A percentile compares a stretch with the other conserved stretches of the same genome.
These are phyloP conservation scores for Aethina tumida DNA, from an alignment of 1,140 invertebrate species.

Conservation along the genomic window DNA sequence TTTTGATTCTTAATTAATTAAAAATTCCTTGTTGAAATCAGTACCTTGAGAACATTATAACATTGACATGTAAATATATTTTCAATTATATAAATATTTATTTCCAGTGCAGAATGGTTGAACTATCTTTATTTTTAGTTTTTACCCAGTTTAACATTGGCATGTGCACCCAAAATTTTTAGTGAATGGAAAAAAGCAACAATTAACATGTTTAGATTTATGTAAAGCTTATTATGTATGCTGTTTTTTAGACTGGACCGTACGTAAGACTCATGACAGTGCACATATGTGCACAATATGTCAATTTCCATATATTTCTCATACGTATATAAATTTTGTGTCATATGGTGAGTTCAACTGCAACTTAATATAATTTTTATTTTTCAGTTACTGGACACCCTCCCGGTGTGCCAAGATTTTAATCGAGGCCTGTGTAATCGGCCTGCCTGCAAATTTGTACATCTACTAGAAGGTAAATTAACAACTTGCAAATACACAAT, in stretches of 20 bases:
- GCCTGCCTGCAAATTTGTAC: constrained; percentile 92
- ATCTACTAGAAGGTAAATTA: constrained; percentile 90
- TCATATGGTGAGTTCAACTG: constrained; percentile 5
- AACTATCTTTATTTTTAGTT: constrained; percentile 21
- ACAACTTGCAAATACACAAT: no score
- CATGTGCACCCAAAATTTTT: constrained; percentile 27
- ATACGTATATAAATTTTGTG: constrained; percentile 4
- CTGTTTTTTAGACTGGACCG: constrained; percentile 12
- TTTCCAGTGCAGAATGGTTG: constrained; percentile 28
- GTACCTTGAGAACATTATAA: not conserved
- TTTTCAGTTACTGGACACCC: constrained; percentile 98
- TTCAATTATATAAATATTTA: constrained; percentile 2
- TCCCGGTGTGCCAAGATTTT: constrained; percentile 99
- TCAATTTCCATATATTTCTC: not conserved
- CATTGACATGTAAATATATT: constrained; percentile 2
- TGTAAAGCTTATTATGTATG: constrained; percentile 28
- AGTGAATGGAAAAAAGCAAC: constrained; percentile 11
- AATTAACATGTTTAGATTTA: not conserved
- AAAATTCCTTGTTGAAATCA: constrained; percentile 1
- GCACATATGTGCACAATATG: constrained; percentile 24
- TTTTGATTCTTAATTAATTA: not conserved
- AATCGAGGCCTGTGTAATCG: constrained; percentile 90
- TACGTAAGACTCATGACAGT: constrained; percentile 10
- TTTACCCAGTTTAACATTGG: constrained; percentile 20
- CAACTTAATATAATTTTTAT: constrained; percentile 15